phyloP scores from a whole-genome alignment of 2,888 invertebrate species.

The Tachystola acroxantha region DNA sequence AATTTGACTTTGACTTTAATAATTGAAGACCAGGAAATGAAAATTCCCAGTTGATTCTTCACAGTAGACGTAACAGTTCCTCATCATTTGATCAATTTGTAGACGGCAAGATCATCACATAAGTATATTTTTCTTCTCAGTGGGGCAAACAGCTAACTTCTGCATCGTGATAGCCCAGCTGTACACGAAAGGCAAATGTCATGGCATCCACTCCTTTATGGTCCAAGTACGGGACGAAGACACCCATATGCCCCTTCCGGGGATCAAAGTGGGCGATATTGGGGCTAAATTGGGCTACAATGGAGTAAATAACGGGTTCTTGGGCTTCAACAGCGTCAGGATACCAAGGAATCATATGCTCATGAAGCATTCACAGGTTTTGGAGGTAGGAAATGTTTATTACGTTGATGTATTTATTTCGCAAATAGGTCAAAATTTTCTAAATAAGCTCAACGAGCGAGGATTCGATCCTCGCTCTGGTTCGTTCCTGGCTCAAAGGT shows the following conservation, averaged over 20 bases:
- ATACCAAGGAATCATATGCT: conserved; percentile 93
- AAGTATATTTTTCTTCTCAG: no score
- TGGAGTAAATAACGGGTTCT: conserved; percentile 93
- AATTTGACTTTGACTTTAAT: no score
- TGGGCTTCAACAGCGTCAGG: conserved; percentile 90
- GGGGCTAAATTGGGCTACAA: conserved; percentile 95
- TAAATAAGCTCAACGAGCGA: no score
- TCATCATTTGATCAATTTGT: no score
- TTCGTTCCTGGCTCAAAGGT: no score
- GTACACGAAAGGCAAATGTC: conserved; percentile 86
- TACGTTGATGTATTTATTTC: no score
- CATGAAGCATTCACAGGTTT: conserved; percentile 94
- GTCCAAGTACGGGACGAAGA: conserved; percentile 93
- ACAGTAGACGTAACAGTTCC: no score
- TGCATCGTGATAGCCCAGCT: conserved; percentile 95
- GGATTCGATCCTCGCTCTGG: no score
- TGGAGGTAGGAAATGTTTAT: conserved; percentile 70
- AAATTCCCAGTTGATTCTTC: no score
- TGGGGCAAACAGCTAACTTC: conserved; percentile 95
- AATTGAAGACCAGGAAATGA: no score
- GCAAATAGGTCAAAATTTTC: no score
- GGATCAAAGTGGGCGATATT: conserved; percentile 95
- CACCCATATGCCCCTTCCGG: conserved; percentile 90
- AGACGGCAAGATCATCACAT: no score
- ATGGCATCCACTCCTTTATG: conserved; percentile 95